Conservation (phyloP, 2,113 vertebrate species). For the Ptilorrhoa leucosticta region DNA sequence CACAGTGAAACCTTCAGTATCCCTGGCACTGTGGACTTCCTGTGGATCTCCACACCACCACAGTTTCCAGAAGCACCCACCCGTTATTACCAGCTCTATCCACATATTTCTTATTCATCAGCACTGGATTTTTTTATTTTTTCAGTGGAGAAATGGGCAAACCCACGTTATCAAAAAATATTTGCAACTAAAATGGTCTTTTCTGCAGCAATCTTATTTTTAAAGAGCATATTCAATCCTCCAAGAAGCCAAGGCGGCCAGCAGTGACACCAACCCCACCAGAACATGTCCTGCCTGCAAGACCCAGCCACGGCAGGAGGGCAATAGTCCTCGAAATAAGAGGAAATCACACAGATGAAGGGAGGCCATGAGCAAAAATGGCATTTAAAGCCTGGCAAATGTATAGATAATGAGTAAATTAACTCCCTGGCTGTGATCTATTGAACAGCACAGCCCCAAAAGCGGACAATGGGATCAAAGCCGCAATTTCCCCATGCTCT, state of each 20-base stretch:
- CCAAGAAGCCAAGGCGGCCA: not conserved
- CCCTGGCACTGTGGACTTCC: not conserved
- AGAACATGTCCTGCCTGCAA: accelerated
- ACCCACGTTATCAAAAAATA: not conserved
- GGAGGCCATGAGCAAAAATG: not conserved
- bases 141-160: not conserved
- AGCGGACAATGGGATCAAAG: not conserved
- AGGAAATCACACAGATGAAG: not conserved
- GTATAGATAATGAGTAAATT: not conserved
- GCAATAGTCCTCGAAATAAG: not conserved
- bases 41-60: not conserved
- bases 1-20: not conserved
- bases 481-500: accelerated
- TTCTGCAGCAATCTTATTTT: not conserved
- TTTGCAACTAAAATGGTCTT: not conserved
- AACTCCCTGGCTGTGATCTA: not conserved
- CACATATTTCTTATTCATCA: not conserved
- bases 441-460: not conserved
- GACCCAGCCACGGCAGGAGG: not conserved
- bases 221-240: not conserved
- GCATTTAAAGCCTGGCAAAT: not conserved
- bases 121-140: not conserved
- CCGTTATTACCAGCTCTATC: accelerated
- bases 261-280: not conserved
- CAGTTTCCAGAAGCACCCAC: not conserved